These are phyloP conservation scores for Grallaria varia DNA, from an alignment of 2,113 vertebrate species.

Conservation along the genomic window DNA sequence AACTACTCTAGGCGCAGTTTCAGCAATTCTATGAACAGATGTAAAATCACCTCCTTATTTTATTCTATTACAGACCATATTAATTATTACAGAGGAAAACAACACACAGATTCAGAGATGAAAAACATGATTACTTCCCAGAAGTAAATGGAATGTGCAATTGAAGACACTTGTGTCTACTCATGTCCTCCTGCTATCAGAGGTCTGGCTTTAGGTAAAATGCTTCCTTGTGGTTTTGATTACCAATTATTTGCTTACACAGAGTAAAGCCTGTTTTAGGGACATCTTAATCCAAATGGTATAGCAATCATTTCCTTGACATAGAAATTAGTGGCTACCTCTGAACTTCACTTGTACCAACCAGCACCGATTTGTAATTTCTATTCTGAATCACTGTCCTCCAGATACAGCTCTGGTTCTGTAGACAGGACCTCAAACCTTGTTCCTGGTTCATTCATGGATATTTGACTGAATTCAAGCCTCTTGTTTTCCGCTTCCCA, in stretches of 20 bases:
- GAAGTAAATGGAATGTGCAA: neutral
- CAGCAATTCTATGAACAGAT: neutral
- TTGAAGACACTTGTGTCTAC: neutral
- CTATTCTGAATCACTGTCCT: neutral
- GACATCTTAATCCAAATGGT: neutral
- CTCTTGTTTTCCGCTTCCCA: neutral
- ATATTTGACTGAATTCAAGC: neutral
- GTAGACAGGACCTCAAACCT: neutral
- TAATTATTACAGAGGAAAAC: neutral
- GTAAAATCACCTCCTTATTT: neutral
- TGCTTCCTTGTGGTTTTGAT: neutral
- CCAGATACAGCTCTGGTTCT: neutral
- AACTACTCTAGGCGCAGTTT: neutral
- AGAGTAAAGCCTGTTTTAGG: neutral
- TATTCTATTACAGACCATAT: neutral
- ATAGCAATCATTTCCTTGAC: neutral
- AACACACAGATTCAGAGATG: neutral
- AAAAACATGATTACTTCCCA: neutral
- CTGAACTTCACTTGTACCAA: neutral
- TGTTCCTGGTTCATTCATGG: neutral
- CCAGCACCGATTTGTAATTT: neutral
- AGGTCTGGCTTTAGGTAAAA: neutral
- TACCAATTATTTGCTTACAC: neutral
- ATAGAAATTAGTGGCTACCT: neutral
- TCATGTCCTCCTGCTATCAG: neutral